Percentiles rank a stretch among this genome's conserved stretches.
These are phyloP conservation scores for Tuberolachnus salignus DNA, from an alignment of 2,888 invertebrate species.

Conservation along the genomic window DNA sequence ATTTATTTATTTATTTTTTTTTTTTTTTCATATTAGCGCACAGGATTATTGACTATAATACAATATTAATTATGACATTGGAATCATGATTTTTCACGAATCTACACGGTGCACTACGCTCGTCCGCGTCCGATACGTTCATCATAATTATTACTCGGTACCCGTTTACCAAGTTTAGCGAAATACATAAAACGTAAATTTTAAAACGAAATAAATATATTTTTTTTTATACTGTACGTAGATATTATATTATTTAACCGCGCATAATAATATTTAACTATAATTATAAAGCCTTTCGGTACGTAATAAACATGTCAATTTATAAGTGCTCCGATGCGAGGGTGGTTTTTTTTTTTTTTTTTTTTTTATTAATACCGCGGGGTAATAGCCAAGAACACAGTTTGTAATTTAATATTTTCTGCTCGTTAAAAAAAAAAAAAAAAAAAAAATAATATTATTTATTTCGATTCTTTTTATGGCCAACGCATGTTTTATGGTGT, in stretches of 20 bases:
- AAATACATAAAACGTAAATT: too few species aligned
- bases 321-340: background rate
- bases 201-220: background rate
- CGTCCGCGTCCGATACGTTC: too few species aligned
- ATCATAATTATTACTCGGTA: too few species aligned
- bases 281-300: conserved; percentile 5
- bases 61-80: too few species aligned
- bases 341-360: background rate
- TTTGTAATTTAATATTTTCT: conserved; percentile 27
- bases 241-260: background rate
- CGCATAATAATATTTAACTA: too few species aligned
- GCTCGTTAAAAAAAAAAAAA: conserved; percentile 24
- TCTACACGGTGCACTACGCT: too few species aligned
- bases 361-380: too few species aligned
- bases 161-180: too few species aligned
- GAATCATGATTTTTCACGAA: too few species aligned
- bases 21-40: too few species aligned
- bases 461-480: conserved; percentile 6
- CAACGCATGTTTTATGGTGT: background rate
- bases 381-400: conserved; percentile 1
- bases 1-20: too few species aligned
- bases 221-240: conserved; percentile 15
- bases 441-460: background rate
- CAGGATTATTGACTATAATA: too few species aligned
- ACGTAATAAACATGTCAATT: conserved; percentile 38